Evolutionary conservation across 2,113 vertebrate genomes (phyloP), one percentile per base, ranked within the genome.

Genomic region (Oncorhynchus keta): DNA sequence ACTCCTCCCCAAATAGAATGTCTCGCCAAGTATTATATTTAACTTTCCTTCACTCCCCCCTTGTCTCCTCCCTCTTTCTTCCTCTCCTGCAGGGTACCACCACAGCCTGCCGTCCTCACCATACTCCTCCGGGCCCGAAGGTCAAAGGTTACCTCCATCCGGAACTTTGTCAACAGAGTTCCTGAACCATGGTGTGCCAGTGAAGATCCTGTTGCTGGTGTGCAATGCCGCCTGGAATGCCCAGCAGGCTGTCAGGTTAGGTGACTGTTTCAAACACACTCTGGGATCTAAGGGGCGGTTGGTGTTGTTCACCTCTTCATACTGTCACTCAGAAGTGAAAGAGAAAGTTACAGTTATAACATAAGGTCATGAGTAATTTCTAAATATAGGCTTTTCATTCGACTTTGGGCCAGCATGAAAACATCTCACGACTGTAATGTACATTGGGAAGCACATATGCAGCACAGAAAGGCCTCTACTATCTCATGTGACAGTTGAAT

Each of bases 201-300:
- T 82, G 28, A 95, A 92, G 87, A 80, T 97, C 77, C 86, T 95
- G 24, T 91, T 98, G 26, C 93, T 98, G 81, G 86, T 97, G 84
- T 98, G 97, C 85, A 96, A 96, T 89, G 86, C 93, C 0, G 91
- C 89, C 0, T 94, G 95, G 3, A 81, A 90, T 0, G 95, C 94
- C 2, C 89, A 92, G 51, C 94, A 93, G 74, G 95, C 93, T 0
- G 80, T 92, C 89, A 95, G 97, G 97, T 92, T 68, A 96, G 97
- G 97, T 98, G 80, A 74, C 11, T 35, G 32, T 55, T 55, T 55
- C 51, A 14, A 55, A 55, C 51, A 18, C 14, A 55, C 12, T 55
- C 51, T 55, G 49, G 3, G 8, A 3, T 55, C 49, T 55, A 16
- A 55, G 49, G 49, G 49, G 9, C 4, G 14, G 49, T 55, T 55